Base-by-base conservation (phyloP, 2,888 invertebrate species). In the Cantharis flavilabris region DNA sequence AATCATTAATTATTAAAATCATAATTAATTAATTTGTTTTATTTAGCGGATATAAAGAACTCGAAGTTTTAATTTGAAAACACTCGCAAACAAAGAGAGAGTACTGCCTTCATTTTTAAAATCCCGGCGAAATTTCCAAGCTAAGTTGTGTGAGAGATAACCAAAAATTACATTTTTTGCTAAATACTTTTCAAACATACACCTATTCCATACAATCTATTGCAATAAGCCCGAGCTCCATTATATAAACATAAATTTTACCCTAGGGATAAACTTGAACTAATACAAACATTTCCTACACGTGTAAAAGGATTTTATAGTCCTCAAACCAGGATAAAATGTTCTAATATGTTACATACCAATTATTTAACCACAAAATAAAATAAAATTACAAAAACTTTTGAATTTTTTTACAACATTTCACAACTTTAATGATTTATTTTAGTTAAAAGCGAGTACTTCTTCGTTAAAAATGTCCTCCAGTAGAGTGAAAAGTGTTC, bases 211-310 rank as follows among this genome's bases (percentile, higher is more conserved):
- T 33, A 71, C 69, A 69, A 69, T 49, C 49, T 49, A 69, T 69
- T 69, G 62, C 62, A 71, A 71, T 71, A 20, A 62, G 62, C 71
- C 62, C 62, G 3, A 33, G 23, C n/a, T 62, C 71, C 23, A 16
- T 18, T 71, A 62, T 71, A 62, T 71, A 71, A 71, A 71, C 62
- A 71, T 71, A 71, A 71, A 71, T 71, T 71, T 71, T 16, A 26
- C 71, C 71, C 71, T 62, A 26, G 71, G 62, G 71, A 71, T 71
- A 62, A n/a, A 62, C 62, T 71, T 71, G 62, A 71, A 62, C 62
- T 71, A 62, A 62, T 62, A 71, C 62, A 70, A 70, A 62, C 70
- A 62, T 62, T 62, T 71, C 71, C 71, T 62, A 71, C 71, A 62
- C 71, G 62, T 62, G 62, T 62, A 26, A 71, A 16, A 62, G 71